Conservation (phyloP, 1,140 invertebrate genomes). For the Rhynchophorus ferrugineus region DNA sequence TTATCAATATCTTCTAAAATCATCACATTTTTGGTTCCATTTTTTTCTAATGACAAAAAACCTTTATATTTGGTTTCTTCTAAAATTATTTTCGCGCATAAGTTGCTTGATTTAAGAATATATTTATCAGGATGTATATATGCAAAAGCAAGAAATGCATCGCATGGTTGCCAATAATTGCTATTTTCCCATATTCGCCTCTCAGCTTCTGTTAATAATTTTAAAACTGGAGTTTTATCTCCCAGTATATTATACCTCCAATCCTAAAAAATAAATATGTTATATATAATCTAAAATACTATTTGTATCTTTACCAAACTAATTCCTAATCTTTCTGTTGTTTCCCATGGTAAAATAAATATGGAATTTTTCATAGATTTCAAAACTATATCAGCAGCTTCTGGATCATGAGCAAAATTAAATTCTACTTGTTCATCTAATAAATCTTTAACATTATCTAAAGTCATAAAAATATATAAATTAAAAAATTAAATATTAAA, state of each 20-base stretch:
- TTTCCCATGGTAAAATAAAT: conserved; percentile 58
- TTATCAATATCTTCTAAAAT: too few relatives aligned
- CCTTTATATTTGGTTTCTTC: neutral
- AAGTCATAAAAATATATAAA: neutral
- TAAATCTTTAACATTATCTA: neutral
- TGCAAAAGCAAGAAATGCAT: conserved; percentile 48
- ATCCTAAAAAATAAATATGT: conserved; percentile 40
- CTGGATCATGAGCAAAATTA: conserved; percentile 72
- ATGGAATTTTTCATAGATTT: conserved; percentile 48
- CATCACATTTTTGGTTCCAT: too few relatives aligned
- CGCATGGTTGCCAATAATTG: conserved; percentile 46
- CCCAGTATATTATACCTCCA: conserved; percentile 47
- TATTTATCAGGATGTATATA: conserved; percentile 42
- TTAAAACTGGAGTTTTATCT: conserved; percentile 39
- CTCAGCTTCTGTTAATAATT: conserved; percentile 50
- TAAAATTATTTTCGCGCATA: too few relatives aligned
- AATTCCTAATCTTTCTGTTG: conserved; percentile 44
- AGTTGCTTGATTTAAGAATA: conserved; percentile 14
- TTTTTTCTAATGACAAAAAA: neutral
- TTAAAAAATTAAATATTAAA: neutral
- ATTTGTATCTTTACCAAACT: conserved; percentile 39
- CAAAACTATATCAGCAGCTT: conserved; percentile 66
- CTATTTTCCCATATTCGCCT: conserved; percentile 35
- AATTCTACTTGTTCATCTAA: conserved; percentile 51
- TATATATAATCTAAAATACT: neutral